Percentiles rank a stretch among this genome's conserved stretches.
phyloP scores from a whole-genome alignment of 2,888 invertebrate species.

The Ryuthela nishihirai region DNA sequence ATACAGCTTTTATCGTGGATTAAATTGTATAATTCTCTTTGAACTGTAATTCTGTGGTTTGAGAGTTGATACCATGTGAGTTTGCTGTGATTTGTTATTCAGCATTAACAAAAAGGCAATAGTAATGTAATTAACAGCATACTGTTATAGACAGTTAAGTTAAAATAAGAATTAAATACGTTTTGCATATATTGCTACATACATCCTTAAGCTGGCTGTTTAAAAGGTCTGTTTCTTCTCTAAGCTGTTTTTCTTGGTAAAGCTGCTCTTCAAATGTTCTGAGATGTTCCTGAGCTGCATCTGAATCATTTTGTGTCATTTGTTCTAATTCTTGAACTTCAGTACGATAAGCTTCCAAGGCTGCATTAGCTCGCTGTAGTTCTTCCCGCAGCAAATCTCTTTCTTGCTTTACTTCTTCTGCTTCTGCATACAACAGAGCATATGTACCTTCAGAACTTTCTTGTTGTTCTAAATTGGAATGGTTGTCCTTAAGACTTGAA shows the following conservation, averaged over 20 bases:
- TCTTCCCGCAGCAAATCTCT: slow-evolving; percentile 60
- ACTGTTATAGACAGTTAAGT: no score
- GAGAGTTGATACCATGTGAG: no score
- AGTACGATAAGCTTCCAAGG: slow-evolving; percentile 52
- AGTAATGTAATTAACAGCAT: no score
- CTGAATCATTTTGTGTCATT: slow-evolving; percentile 54
- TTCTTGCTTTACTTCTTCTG: slow-evolving; percentile 61
- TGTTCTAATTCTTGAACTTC: slow-evolving; percentile 56
- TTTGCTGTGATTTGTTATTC: no score
- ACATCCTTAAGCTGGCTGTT: slow-evolving; percentile 53
- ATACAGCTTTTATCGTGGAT: no score
- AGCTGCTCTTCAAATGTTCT: slow-evolving; percentile 55
- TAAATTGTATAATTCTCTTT: no score
- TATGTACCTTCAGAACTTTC: slow-evolving; percentile 14
- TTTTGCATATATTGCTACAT: no score
- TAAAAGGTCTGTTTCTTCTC: slow-evolving; percentile 53
- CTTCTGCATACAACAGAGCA: slow-evolving; percentile 51
- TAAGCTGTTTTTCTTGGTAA: slow-evolving; percentile 50
- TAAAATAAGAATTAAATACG: no score
- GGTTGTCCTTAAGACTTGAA: slow-evolving; percentile 47
- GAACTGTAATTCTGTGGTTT: no score
- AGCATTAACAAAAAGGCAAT: no score
- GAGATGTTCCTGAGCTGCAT: slow-evolving; percentile 51
- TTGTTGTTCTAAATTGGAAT: slow-evolving; percentile 9
- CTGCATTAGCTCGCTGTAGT: slow-evolving; percentile 55